Evolutionary conservation across 2,797 vertebrate genomes (phyloP), one percentile per base, ranked within the genome.

Genomic region (Leuciscus waleckii): DNA sequence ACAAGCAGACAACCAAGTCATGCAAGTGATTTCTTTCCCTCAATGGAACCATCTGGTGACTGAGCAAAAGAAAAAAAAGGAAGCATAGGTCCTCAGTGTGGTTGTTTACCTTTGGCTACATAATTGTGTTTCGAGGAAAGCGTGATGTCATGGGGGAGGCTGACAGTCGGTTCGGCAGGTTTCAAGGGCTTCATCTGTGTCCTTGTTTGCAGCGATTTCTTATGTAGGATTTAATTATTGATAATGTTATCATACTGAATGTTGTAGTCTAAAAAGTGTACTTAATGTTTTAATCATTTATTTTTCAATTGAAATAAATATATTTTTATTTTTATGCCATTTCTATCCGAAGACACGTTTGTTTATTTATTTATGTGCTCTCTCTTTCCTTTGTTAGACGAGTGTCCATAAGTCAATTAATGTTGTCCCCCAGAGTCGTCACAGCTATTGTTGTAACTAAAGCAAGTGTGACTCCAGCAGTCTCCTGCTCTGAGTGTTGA

Each of bases 31-130:
- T 85, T 85, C 84, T 85, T 76, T 87, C 83, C 92, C 89, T 93
- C 94, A 95, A 94, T 94, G 93, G 92, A 93, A 92, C 93, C 94
- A 95, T 96, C 94, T 96, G 94, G 92, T 95, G 93, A 94, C 86
- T 90, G 91, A 91, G 92, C 87, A 88, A 86, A 91, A 89, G 79
- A 79, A 37, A 82, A 49, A 82, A 85, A 85, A 63, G 89, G 91
- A 87, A 91, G 41, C 90, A 89, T 89, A 78, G 90, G 93, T 65
- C 63, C 81, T 87, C 91, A 92, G 92, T 87, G 84, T 87, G 81
- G 82, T 90, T 96, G 95, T 95, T 93, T 94, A 93, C 91, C 91
- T 94, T 92, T 91, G 90, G 88, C 87, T 90, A 88, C 93, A 92
- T 90, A 93, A 92, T 92, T 93, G 91, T 93, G 92, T 92, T 94